These are phyloP conservation scores for Lamellibrachia columna DNA, from an alignment of 2,888 invertebrate species.

Conservation along the genomic window DNA sequence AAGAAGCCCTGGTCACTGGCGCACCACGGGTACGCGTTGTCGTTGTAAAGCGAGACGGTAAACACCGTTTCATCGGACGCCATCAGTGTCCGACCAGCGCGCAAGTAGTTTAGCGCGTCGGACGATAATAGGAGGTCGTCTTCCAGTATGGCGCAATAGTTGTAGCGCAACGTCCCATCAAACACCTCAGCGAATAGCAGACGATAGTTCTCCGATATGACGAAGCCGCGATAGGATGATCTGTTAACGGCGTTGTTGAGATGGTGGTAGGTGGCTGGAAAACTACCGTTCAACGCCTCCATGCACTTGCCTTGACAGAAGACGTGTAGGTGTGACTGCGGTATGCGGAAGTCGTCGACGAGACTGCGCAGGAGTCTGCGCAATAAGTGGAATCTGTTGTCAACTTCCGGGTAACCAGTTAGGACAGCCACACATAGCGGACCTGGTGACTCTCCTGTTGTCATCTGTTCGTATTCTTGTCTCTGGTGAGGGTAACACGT, in stretches of 20 bases:
- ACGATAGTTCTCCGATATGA: conserved; percentile 12
- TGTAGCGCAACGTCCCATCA: background rate
- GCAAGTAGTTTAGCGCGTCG: conserved; percentile 18
- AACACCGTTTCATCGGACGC: background rate
- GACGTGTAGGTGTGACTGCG: background rate
- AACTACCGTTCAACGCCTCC: background rate
- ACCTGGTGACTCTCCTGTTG: background rate
- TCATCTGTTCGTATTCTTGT: background rate
- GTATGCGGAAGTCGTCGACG: background rate
- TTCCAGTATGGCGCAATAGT: conserved; percentile 20
- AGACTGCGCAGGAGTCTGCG: background rate
- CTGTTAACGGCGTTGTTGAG: background rate
- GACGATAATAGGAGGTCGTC: conserved; percentile 23
- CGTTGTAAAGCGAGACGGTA: conserved; percentile 21
- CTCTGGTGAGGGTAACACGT: background rate
- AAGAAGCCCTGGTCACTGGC: background rate
- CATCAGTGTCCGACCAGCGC: background rate
- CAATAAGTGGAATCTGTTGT: background rate
- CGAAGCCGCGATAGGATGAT: background rate
- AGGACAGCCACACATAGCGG: background rate
- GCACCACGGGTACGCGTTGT: conserved; percentile 21
- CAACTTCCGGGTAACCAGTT: background rate
- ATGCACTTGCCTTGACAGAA: background rate
- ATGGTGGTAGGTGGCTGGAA: background rate
- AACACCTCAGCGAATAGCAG: background rate